Conservation (phyloP, 2,888 invertebrate genomes). For the Aproaerema taeniolella region DNA sequence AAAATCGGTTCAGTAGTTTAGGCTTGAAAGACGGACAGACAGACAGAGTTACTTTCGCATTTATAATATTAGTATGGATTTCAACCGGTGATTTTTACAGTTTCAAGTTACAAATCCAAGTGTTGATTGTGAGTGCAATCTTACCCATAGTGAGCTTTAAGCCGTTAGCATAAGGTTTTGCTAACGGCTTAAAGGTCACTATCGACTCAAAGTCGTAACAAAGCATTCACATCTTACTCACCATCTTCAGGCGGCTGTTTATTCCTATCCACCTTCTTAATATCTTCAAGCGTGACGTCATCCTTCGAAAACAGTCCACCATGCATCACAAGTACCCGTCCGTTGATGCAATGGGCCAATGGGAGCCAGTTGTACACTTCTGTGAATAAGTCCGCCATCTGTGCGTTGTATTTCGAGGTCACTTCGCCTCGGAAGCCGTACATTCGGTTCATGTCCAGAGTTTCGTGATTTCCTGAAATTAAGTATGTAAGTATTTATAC, state of each 20-base stretch:
- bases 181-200: too few species aligned
- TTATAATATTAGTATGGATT: too few species aligned
- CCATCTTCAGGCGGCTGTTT: slow-evolving; percentile 98
- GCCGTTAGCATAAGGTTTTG: too few species aligned
- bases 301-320: slow-evolving; percentile 98
- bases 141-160: too few species aligned
- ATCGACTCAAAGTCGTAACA: too few species aligned
- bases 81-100: too few species aligned
- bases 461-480: slow-evolving; percentile 96
- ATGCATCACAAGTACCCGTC: slow-evolving; percentile 92
- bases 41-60: too few species aligned
- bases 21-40: too few species aligned
- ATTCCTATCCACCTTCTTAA: slow-evolving; percentile 92
- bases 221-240: too few species aligned
- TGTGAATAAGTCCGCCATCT: slow-evolving; percentile 98
- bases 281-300: slow-evolving; percentile 94
- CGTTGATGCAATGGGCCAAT: slow-evolving; percentile 95
- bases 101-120: too few species aligned
- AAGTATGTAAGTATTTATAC: neutral
- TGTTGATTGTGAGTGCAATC: too few species aligned
- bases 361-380: slow-evolving; percentile 99
- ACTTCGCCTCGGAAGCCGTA: slow-evolving; percentile 99
- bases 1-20: too few species aligned
- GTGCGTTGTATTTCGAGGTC: slow-evolving; percentile 93
- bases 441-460: slow-evolving; percentile 99